Percentiles rank a stretch among this genome's conserved stretches.
Conservation (phyloP, 2,113 vertebrate species). For the Hydrochoerus hydrochaeris region DNA sequence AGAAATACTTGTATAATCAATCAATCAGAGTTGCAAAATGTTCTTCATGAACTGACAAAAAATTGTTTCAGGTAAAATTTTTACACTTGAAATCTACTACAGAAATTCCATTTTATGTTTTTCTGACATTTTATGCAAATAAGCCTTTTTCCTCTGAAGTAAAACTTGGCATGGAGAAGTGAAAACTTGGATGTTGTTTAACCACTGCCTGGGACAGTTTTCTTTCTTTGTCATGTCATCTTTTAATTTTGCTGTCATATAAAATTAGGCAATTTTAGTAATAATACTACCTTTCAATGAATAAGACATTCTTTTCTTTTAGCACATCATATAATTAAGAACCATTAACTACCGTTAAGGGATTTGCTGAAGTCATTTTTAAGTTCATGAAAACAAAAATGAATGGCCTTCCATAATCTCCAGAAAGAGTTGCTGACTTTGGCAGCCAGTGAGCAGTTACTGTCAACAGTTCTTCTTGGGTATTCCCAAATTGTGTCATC, state of each 20-base stretch:
- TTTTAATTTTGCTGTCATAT: conserved; percentile 72
- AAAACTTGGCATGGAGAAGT: conserved; percentile 54
- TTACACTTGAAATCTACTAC: conserved; percentile 39
- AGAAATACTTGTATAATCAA: conserved; percentile 47
- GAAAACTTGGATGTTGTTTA: conserved; percentile 62
- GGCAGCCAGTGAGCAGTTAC: conserved; percentile 73
- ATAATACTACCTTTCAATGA: conserved; percentile 75
- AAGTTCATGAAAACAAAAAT: conserved; percentile 81
- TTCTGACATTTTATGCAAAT: conserved; percentile 49
- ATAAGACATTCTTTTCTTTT: conserved; percentile 67
- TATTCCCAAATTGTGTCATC: conserved; percentile 74
- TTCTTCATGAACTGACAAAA: conserved; percentile 43
- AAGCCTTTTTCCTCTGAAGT: conserved; percentile 51
- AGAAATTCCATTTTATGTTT: conserved; percentile 68
- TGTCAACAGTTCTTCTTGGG: conserved; percentile 50
- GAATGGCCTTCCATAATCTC: conserved; percentile 78
- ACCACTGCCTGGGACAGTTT: conserved; percentile 62
- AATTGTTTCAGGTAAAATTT: conserved; percentile 15
- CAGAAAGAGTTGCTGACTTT: conserved; percentile 69
- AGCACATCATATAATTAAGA: conserved; percentile 81
- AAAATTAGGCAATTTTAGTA: conserved; percentile 76
- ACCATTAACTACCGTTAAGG: conserved; percentile 80
- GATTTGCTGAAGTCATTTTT: conserved; percentile 81
- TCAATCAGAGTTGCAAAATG: not conserved
- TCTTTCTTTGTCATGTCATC: conserved; percentile 65